phyloP scores from a whole-genome alignment of 1,140 invertebrate species.

The Drosophila orena region DNA sequence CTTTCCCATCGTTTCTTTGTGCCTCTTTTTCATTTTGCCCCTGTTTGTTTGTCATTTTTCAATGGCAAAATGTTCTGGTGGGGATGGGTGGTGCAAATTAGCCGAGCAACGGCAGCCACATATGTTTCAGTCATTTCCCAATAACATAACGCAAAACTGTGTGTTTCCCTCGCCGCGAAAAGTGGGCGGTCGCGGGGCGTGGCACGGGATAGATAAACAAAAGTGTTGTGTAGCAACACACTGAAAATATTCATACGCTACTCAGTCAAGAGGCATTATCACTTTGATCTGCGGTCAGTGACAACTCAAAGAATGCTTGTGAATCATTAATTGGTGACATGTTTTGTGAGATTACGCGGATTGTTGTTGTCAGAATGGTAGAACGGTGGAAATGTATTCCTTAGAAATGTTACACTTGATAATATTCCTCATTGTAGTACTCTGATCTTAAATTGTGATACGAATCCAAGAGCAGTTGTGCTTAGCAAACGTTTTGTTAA shows the following conservation, averaged over 20 bases:
- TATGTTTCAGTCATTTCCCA: conserved; percentile 53
- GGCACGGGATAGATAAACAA: conserved; percentile 22
- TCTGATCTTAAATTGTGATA: too few relatives aligned
- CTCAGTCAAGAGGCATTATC: background rate
- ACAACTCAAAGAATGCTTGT: too few relatives aligned
- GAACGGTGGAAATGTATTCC: background rate
- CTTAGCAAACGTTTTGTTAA: too few relatives aligned
- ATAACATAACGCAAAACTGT: conserved; percentile 37
- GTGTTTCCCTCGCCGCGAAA: conserved; percentile 27
- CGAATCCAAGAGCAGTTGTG: too few relatives aligned
- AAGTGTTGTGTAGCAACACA: conserved; percentile 5
- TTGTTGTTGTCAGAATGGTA: background rate
- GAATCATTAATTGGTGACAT: background rate
- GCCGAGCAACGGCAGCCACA: conserved; percentile 38
- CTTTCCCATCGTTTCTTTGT: conserved; percentile 3
- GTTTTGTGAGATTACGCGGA: background rate
- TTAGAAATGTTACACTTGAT: background rate
- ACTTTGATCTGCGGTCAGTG: conserved; percentile 16
- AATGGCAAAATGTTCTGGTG: conserved; percentile 30
- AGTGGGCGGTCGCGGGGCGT: conserved; percentile 7
- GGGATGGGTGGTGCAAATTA: conserved; percentile 30
- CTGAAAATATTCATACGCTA: conserved; percentile 17
- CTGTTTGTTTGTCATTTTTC: conserved; percentile 55
- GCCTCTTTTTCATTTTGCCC: background rate
- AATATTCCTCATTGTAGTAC: too few relatives aligned